Evolutionary conservation across 1,140 invertebrate species (phyloP), one percentile per base, ranked within the genome.

Genomic region (Tribolium madens): DNA sequence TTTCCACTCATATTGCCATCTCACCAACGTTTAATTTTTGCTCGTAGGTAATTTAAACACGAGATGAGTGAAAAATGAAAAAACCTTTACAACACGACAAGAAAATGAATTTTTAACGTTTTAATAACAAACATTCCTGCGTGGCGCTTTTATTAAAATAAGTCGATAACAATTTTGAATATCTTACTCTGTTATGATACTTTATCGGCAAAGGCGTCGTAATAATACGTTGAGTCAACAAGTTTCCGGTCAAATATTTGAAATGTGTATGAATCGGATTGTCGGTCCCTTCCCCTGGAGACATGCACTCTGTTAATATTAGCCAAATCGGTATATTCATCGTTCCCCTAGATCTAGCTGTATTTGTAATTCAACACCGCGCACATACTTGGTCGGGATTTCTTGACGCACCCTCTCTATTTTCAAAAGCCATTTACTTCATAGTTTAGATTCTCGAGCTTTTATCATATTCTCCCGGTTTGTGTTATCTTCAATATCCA

Each of bases 401-500:
- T 64, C 57, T 64, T 64, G 57, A 64, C 57, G 57, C 57, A 64
- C 57, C 57, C 57, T 64, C 57, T 64, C 68, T 71, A 71, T 52
- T 72, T 72, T 72, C 42, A 72, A 72, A 72, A 72, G 70, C 70
- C 70, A 52, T 52, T 72, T 72, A 64, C 57, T 14, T 72, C 70
- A 72, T 72, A 72, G 70, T 72, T 72, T 72, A 72, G 50, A 50
- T 72, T 52, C 70, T 10, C 42, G 50, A 72, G 70, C 70, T 72
- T 72, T 71, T 71, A 71, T 71, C 68, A 71, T 71, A 71, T 71
- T 71, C 47, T 50, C 70, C 46, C 21, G 21, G 46, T 6, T 26
- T 72, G 70, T 72, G 70, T 72, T 72, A 72, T 72, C 70, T 52
- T 33, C 70, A 72, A 72, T 72, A 72, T 72, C 70, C 70, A 72